A percentile compares a stretch with the other conserved stretches of the same genome.
These are phyloP conservation scores for Leptogaster cylindrica DNA, from an alignment of 2,888 invertebrate genomes.

Conservation along the genomic window DNA sequence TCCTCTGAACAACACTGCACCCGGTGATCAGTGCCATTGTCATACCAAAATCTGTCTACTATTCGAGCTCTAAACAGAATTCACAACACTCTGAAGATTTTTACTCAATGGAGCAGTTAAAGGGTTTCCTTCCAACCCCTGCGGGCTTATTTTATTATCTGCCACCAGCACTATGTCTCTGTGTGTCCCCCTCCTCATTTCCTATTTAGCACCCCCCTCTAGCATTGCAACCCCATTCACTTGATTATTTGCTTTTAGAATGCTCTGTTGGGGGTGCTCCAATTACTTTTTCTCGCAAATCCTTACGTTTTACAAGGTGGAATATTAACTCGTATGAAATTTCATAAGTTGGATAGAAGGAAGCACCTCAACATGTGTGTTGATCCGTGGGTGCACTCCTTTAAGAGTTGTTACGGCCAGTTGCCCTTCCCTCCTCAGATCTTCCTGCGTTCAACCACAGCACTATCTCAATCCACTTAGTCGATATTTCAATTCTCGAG, in stretches of 20 bases:
- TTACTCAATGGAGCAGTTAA: slow-evolving; percentile 19
- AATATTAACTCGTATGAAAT: neutral
- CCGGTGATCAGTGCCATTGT: no score
- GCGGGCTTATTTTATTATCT: neutral
- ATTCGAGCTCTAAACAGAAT: no score
- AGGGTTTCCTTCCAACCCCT: neutral
- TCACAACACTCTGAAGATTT: no score
- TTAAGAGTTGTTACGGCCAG: slow-evolving; percentile 9
- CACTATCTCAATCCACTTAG: slow-evolving; percentile 20
- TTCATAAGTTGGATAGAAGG: slow-evolving; percentile 24
- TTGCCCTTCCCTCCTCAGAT: neutral
- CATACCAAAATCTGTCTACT: no score
- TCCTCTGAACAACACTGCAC: neutral
- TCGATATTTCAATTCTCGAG: slow-evolving; percentile 26
- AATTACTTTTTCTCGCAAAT: slow-evolving; percentile 27
- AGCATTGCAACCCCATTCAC: neutral
- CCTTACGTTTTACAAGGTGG: slow-evolving; percentile 7
- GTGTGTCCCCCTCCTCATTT: neutral
- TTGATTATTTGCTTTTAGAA: slow-evolving; percentile 9
- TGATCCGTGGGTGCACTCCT: no score
- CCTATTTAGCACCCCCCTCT: neutral
- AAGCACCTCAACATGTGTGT: no score
- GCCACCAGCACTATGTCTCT: neutral
- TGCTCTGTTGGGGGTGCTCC: neutral
- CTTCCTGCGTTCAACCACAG: neutral